A percentile compares a stretch with the other conserved stretches of the same genome.
Conservation (phyloP, 2,888 invertebrate genomes). For the Nemurella pictetii region DNA sequence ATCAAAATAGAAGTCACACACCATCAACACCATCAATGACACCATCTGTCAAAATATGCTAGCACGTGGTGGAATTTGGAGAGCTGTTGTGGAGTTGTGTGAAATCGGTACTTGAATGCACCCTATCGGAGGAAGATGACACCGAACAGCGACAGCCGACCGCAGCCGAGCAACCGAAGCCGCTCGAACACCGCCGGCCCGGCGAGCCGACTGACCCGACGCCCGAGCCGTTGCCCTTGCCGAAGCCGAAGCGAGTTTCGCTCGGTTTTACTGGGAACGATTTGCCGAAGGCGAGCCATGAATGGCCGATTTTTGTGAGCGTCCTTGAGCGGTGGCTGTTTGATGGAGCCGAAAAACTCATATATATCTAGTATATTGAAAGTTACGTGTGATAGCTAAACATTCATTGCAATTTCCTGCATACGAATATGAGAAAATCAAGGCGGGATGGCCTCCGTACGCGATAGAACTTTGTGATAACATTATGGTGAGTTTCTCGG, state of each 20-base stretch:
- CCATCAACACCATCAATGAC: too few relatives aligned
- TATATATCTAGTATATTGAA: constrained; percentile 56
- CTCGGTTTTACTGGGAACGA: too few relatives aligned
- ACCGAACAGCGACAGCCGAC: too few relatives aligned
- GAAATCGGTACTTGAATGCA: too few relatives aligned
- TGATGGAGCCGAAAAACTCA: constrained; percentile 57
- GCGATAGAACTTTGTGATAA: constrained; percentile 66
- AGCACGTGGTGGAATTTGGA: not conserved
- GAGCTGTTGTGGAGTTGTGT: not conserved
- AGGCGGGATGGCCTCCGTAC: constrained; percentile 60
- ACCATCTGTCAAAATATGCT: not conserved
- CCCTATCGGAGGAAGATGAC: too few relatives aligned
- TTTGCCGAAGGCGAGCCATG: not conserved
- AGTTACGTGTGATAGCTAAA: constrained; percentile 58
- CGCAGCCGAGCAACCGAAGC: not conserved
- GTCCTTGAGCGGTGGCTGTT: constrained; percentile 52
- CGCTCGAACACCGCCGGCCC: too few relatives aligned
- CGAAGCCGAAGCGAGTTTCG: not conserved
- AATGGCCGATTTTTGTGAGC: constrained; percentile 43
- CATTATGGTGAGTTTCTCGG: constrained; percentile 62
- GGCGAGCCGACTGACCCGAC: too few relatives aligned
- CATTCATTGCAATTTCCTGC: constrained; percentile 54
- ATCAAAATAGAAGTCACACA: too few relatives aligned
- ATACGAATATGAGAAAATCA: constrained; percentile 54
- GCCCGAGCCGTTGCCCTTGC: not conserved